Percentiles rank a stretch among this genome's conserved stretches.
Conservation (phyloP, 2,888 invertebrate species). For the Keiferia lycopersicella region DNA sequence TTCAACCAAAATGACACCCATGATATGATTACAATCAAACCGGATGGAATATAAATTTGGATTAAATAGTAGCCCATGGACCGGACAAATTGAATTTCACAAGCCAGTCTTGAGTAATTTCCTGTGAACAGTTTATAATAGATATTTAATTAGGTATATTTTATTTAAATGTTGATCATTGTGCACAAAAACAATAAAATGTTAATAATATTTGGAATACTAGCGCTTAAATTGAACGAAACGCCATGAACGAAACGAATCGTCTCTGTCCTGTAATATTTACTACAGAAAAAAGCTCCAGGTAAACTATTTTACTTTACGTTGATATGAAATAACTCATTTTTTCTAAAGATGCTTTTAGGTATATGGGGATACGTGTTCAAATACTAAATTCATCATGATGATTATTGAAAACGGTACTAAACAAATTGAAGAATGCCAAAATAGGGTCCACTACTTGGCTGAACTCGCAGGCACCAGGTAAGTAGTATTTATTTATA, state of each 20-base stretch:
- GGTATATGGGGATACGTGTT: no score
- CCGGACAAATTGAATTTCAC: constrained; percentile 97
- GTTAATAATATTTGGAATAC: no score
- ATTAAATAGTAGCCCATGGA: constrained; percentile 99
- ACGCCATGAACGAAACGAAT: not conserved
- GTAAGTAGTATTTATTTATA: no score
- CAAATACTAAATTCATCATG: no score
- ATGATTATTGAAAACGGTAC: no score
- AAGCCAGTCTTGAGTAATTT: constrained; percentile 97
- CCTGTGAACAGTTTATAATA: constrained; percentile 79
- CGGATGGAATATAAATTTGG: constrained; percentile 98
- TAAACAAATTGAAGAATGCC: no score
- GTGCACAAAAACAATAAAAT: no score
- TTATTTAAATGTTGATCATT: no score
- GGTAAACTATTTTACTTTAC: not conserved
- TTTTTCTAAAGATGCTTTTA: no score
- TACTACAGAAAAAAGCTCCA: not conserved
- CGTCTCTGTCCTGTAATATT: not conserved
- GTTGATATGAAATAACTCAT: no score
- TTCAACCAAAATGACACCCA: constrained; percentile 99
- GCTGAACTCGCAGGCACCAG: no score
- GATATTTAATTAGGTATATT: not conserved
- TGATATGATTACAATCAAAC: constrained; percentile 97
- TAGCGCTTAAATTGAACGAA: not conserved
- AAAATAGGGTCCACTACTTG: no score